A percentile compares a stretch with the other conserved stretches of the same genome.
These are phyloP conservation scores for Stratiolaelaps scimitus DNA, from an alignment of 1,140 invertebrate species.

Conservation along the genomic window DNA sequence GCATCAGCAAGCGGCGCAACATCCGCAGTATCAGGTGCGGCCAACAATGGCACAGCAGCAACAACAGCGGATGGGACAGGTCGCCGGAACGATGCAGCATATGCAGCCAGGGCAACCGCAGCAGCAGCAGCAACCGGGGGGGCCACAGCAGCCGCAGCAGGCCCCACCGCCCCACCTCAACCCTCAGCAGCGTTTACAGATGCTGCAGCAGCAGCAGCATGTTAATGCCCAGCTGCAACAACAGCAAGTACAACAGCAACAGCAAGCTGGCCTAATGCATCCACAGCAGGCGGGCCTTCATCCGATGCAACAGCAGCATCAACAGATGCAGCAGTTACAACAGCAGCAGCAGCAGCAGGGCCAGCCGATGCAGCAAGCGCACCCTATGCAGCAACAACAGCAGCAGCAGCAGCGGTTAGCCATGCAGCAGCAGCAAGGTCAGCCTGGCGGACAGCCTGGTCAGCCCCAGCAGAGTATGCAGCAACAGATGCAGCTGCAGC, in stretches of 20 bases:
- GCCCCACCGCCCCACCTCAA: too few relatives aligned
- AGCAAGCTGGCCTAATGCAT: slow-evolving; percentile 11
- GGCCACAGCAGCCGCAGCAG: too few relatives aligned
- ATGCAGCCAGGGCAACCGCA: too few relatives aligned
- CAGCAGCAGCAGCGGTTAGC: slow-evolving; percentile 25
- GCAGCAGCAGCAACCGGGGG: too few relatives aligned
- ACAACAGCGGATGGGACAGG: not conserved
- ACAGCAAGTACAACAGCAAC: not conserved
- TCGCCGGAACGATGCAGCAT: too few relatives aligned
- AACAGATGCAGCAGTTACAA: slow-evolving; percentile 14
- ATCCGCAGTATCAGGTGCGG: not conserved
- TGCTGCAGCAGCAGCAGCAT: too few relatives aligned
- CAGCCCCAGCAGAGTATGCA: slow-evolving; percentile 23
- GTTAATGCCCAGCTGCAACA: not conserved
- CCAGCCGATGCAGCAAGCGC: slow-evolving; percentile 5
- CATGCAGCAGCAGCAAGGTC: slow-evolving; percentile 26
- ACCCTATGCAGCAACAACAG: not conserved
- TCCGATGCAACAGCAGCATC: slow-evolving; percentile 11
- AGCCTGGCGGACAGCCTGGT: not conserved
- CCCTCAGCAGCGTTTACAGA: too few relatives aligned
- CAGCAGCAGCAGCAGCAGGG: slow-evolving; percentile 4
- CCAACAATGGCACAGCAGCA: not conserved
- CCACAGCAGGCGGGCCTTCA: not conserved
- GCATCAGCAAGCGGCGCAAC: slow-evolving; percentile 1
- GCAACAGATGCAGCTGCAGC: slow-evolving; percentile 27